These are phyloP conservation scores for Macrobrachium rosenbergii DNA, from an alignment of 1,140 invertebrate species.

Conservation along the genomic window DNA sequence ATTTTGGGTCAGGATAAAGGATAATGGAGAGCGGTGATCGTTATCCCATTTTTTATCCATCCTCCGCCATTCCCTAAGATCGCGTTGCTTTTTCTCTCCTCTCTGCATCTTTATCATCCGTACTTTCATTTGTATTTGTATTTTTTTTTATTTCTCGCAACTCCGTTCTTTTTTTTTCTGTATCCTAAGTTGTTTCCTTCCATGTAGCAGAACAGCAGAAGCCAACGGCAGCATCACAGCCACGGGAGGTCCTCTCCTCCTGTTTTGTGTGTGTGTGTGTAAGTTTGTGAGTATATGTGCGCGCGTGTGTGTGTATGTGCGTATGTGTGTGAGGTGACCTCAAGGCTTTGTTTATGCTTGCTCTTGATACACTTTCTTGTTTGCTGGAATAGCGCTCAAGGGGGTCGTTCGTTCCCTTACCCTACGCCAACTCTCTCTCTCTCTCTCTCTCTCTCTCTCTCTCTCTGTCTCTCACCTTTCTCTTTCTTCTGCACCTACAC, in stretches of 20 bases:
- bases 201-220: neutral
- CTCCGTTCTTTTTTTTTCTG: neutral
- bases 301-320: neutral
- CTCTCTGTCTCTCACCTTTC: neutral
- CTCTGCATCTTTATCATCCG: neutral
- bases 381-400: conserved; percentile 4
- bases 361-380: conserved; percentile 38
- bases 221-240: no score
- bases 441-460: neutral
- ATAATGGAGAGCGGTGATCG: no score
- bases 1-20: neutral
- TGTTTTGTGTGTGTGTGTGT: conserved; percentile 10
- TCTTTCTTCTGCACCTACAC: neutral
- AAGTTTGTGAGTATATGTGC: neutral
- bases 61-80: no score
- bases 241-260: neutral
- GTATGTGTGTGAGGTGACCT: no score
- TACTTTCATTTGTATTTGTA: neutral
- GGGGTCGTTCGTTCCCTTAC: neutral
- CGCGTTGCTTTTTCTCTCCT: neutral
- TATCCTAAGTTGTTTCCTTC: neutral
- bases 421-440: neutral
- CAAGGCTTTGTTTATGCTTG: neutral
- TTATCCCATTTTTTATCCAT: no score
- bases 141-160: neutral